A percentile compares a stretch with the other conserved stretches of the same genome.
These are phyloP conservation scores for Scaptomyza parva DNA, from an alignment of 2,888 invertebrate species.

Conservation along the genomic window DNA sequence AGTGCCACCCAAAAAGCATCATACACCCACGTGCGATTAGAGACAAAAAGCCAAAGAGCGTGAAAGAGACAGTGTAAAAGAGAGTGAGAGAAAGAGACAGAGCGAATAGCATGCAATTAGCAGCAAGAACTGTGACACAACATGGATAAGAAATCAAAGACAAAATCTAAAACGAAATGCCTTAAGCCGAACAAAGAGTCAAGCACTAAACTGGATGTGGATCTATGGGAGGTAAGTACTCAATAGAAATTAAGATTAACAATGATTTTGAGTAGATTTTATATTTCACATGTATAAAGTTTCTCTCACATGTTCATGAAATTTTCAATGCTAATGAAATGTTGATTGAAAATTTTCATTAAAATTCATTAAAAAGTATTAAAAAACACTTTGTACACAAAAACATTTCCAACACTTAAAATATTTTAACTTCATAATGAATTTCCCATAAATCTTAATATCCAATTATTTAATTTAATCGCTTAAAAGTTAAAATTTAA, in stretches of 20 bases:
- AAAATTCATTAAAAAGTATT: too few species aligned
- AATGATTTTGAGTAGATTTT: not conserved
- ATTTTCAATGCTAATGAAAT: too few species aligned
- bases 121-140: conserved; percentile 45
- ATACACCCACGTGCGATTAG: conserved; percentile 1
- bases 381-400: too few species aligned
- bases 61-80: too few species aligned
- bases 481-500: too few species aligned
- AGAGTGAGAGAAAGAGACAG: not conserved
- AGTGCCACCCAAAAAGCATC: conserved; percentile 21
- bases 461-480: too few species aligned
- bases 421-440: too few species aligned
- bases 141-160: conserved; percentile 76
- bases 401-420: too few species aligned
- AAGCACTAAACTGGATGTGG: conserved; percentile 82
- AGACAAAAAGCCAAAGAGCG: not conserved
- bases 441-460: too few species aligned
- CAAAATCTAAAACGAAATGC: conserved; percentile 77
- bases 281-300: too few species aligned
- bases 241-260: not conserved
- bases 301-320: too few species aligned
- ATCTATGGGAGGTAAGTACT: conserved; percentile 83
- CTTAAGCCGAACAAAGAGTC: conserved; percentile 82
- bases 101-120: conserved; percentile 45
- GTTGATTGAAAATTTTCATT: too few species aligned